A percentile compares a stretch with the other conserved stretches of the same genome.
These are phyloP conservation scores for Blastomussa wellsi DNA, from an alignment of 92 coral and sea anemone genomes.

Conservation along the genomic window DNA sequence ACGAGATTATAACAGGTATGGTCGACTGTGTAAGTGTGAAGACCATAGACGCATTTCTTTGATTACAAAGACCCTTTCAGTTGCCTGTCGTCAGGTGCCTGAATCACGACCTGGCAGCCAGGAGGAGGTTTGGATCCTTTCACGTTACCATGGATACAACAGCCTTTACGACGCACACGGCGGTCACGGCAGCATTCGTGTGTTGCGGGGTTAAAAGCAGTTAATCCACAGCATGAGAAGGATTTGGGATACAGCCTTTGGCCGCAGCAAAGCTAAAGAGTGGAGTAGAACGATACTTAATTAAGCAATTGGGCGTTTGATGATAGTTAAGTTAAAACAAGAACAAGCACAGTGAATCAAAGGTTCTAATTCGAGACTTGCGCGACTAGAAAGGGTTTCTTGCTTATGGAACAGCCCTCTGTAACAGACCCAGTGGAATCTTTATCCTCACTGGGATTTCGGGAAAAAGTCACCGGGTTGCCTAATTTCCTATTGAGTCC, in stretches of 20 bases:
- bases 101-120: not conserved
- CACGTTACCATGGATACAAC: not conserved
- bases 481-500: no score
- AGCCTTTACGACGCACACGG: not conserved
- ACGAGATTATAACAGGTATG: no score
- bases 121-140: not conserved
- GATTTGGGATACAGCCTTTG: not conserved
- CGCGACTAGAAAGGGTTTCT: no score
- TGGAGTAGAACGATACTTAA: not conserved
- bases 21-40: no score
- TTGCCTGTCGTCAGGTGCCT: not conserved
- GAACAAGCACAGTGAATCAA: no score
- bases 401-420: no score
- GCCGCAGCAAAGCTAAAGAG: not conserved
- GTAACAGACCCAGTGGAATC: no score
- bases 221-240: not conserved
- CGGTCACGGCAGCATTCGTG: slow-evolving; percentile 4
- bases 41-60: not conserved
- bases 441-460: no score
- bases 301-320: no score
- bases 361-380: no score
- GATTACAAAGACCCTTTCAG: not conserved
- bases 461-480: no score
- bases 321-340: no score
- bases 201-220: not conserved